A percentile compares a stretch with the other conserved stretches of the same genome.
Conservation (phyloP, 1,140 invertebrate species). For the Paraescarpia echinospica region DNA sequence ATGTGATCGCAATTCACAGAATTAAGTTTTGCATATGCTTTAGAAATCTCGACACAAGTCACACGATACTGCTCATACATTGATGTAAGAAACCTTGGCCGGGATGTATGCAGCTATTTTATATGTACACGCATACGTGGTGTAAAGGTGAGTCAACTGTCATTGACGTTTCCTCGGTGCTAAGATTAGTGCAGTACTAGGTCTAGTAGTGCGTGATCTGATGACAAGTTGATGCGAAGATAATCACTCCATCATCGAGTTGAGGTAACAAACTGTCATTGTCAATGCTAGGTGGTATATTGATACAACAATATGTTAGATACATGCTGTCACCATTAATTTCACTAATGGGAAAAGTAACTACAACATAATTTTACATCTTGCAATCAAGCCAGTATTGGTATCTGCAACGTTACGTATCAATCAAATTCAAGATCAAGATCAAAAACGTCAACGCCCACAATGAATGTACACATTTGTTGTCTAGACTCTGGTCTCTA, state of each 20-base stretch:
- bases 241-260: background rate
- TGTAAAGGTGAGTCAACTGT: constrained; percentile 5
- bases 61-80: background rate
- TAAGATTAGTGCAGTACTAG: background rate
- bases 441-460: background rate
- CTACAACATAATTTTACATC: background rate
- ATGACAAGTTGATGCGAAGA: background rate
- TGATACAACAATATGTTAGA: background rate
- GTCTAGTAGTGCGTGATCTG: background rate
- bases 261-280: background rate
- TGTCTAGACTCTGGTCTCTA: background rate
- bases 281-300: background rate
- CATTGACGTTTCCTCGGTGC: background rate
- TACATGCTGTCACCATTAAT: background rate
- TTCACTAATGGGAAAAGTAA: background rate
- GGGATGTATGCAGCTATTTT: background rate
- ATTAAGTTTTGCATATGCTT: background rate
- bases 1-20: background rate
- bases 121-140: background rate
- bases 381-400: too few relatives aligned
- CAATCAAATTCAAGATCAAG: too few relatives aligned
- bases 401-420: too few relatives aligned
- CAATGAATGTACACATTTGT: background rate
- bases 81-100: background rate
- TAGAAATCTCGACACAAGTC: background rate